Conservation (phyloP, 2,113 vertebrate genomes). For the Oncorhynchus keta region DNA sequence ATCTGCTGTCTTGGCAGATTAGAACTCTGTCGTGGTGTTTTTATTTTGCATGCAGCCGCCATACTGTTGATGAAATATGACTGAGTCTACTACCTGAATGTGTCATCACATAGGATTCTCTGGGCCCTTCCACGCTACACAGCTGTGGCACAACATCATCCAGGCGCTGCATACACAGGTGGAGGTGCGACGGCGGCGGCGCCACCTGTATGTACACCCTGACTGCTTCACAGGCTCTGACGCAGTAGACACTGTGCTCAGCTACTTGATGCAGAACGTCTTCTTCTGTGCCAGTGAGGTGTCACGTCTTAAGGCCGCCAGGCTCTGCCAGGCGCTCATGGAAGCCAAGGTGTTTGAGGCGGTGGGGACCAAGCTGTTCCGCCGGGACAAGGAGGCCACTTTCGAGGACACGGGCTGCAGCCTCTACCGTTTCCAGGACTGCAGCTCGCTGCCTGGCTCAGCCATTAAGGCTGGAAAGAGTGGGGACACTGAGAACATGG, state of each 20-base stretch:
- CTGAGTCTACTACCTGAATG: neutral
- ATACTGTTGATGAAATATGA: neutral
- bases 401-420: slow-evolving; percentile 81
- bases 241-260: slow-evolving; percentile 82
- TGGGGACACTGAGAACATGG: neutral
- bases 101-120: slow-evolving; percentile 51
- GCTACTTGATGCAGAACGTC: slow-evolving; percentile 84
- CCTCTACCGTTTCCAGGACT: slow-evolving; percentile 80
- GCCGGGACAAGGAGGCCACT: slow-evolving; percentile 72
- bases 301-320: slow-evolving; percentile 79
- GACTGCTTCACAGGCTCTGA: slow-evolving; percentile 81
- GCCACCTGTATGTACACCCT: slow-evolving; percentile 72
- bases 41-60: neutral
- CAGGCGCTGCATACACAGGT: slow-evolving; percentile 77
- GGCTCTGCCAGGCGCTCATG: slow-evolving; percentile 85
- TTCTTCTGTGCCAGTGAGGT: slow-evolving; percentile 79
- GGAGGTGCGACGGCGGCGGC: slow-evolving; percentile 76
- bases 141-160: slow-evolving; percentile 84
- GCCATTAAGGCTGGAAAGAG: slow-evolving; percentile 15
- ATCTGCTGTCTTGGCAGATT: neutral
- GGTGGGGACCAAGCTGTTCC: slow-evolving; percentile 76
- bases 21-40: neutral
- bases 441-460: slow-evolving; percentile 38
- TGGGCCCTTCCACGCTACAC: slow-evolving; percentile 82
- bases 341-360: slow-evolving; percentile 84